Evolutionary conservation across 2,888 invertebrate species (phyloP).

Genomic region (Ophion costatus): DNA sequence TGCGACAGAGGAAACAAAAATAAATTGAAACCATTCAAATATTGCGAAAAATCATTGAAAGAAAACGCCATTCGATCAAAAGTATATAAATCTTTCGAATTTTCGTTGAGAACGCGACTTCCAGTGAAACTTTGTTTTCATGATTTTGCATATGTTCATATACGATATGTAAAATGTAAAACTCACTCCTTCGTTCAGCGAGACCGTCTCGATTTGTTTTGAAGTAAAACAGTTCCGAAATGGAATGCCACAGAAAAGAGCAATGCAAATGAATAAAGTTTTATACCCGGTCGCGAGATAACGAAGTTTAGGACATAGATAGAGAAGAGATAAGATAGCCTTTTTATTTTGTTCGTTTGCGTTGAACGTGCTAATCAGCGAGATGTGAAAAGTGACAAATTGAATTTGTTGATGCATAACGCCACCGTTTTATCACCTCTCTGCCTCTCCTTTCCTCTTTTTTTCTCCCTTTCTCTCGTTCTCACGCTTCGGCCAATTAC

Average conservation of each 20-base stretch:
- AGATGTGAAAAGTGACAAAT: conserved; percentile 22
- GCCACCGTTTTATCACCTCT: neutral
- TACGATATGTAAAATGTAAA: too few species aligned
- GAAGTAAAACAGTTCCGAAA: neutral
- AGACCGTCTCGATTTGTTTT: too few species aligned
- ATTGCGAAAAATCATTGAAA: neutral
- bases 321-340: neutral
- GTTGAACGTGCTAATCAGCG: conserved; percentile 16
- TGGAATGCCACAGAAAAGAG: neutral
- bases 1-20: neutral
- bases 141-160: too few species aligned
- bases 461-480: neutral
- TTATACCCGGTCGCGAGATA: neutral
- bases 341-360: conserved; percentile 7
- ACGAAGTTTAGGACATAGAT: neutral
- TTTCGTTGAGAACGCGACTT: too few species aligned
- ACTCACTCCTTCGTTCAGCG: too few species aligned
- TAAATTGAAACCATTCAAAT: neutral
- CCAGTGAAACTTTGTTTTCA: too few species aligned
- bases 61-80: neutral
- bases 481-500: neutral
- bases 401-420: conserved; percentile 1
- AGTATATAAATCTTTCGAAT: too few species aligned
- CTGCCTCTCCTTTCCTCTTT: neutral
- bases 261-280: neutral